These are phyloP conservation scores for Dreissena rostriformis DNA, from an alignment of 1,140 invertebrate genomes.

Conservation along the genomic window DNA sequence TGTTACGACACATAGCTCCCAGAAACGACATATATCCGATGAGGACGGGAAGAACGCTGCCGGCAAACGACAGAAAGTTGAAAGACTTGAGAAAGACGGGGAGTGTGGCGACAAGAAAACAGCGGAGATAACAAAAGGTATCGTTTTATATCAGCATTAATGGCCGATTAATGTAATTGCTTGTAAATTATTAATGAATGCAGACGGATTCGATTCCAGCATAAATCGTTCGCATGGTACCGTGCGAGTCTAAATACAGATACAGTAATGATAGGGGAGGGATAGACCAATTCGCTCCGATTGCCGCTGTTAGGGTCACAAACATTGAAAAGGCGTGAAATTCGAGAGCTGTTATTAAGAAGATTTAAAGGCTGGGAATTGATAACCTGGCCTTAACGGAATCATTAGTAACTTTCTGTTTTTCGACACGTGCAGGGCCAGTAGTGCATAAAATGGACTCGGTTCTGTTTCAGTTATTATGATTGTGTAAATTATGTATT, in stretches of 20 bases:
- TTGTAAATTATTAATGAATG: slow-evolving; percentile 56
- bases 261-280: slow-evolving; percentile 33
- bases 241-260: slow-evolving; percentile 32
- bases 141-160: slow-evolving; percentile 50
- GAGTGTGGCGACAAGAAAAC: slow-evolving; percentile 39
- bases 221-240: slow-evolving; percentile 48
- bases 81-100: slow-evolving; percentile 41
- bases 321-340: slow-evolving; percentile 37
- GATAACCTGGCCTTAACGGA: not conserved
- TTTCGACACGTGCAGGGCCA: no score
- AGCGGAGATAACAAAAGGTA: slow-evolving; percentile 45
- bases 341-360: slow-evolving; percentile 26
- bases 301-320: slow-evolving; percentile 29
- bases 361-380: slow-evolving; percentile 42
- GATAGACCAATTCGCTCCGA: slow-evolving; percentile 24
- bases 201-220: slow-evolving; percentile 23
- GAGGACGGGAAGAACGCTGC: slow-evolving; percentile 22
- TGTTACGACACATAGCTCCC: not conserved
- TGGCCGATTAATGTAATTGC: slow-evolving; percentile 52
- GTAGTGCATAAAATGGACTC: no score
- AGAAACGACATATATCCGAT: slow-evolving; percentile 31
- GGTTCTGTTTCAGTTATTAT: no score
- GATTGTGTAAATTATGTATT: no score
- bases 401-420: no score
- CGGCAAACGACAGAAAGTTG: slow-evolving; percentile 47